These are phyloP conservation scores for Mugil cephalus DNA, from an alignment of 2,113 vertebrate genomes.

Conservation along the genomic window DNA sequence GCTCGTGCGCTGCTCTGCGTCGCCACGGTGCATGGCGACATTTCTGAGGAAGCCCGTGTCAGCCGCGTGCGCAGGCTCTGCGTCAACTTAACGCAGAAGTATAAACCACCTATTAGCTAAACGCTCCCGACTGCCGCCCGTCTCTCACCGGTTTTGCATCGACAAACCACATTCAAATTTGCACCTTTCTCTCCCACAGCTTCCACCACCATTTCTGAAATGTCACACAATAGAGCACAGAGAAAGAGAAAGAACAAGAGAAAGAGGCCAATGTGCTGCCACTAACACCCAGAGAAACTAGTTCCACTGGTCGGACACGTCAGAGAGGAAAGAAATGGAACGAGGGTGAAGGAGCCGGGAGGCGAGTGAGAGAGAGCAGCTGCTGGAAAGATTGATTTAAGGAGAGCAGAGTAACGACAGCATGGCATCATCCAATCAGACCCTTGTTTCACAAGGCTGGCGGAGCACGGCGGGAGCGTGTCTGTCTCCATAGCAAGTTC, in stretches of 20 bases:
- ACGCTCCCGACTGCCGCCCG: background rate
- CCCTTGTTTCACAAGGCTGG: constrained; percentile 54
- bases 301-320: constrained; percentile 66
- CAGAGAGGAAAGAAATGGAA: constrained; percentile 25
- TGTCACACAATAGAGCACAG: background rate
- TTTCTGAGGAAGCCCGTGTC: too few species aligned
- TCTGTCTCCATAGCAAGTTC: constrained; percentile 44
- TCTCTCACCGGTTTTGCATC: constrained; percentile 1
- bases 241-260: constrained; percentile 3
- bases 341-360: constrained; percentile 20
- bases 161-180: constrained; percentile 6
- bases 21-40: too few species aligned
- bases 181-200: background rate
- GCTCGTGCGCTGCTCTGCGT: too few species aligned
- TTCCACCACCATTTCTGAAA: background rate
- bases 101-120: too few species aligned
- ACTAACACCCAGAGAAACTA: constrained; percentile 48
- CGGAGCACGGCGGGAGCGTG: constrained; percentile 42
- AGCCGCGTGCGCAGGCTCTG: too few species aligned
- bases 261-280: constrained; percentile 7
- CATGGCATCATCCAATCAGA: constrained; percentile 63
- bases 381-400: constrained; percentile 69
- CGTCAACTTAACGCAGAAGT: too few species aligned
- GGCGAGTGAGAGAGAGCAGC: constrained; percentile 9
- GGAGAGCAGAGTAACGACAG: constrained; percentile 67